These are phyloP conservation scores for Hedya salicella DNA, from an alignment of 2,888 invertebrate genomes.

Conservation along the genomic window DNA sequence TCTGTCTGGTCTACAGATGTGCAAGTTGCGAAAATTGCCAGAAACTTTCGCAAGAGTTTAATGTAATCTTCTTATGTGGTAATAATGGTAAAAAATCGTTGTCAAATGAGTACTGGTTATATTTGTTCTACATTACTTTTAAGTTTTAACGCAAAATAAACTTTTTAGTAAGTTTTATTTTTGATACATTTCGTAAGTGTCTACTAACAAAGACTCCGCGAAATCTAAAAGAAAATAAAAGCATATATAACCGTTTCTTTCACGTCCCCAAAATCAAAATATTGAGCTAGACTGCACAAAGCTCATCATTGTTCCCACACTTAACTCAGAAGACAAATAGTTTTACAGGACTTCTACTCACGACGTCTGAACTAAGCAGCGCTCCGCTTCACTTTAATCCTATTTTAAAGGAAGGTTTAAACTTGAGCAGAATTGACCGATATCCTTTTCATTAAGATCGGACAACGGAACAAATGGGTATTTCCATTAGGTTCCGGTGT, in stretches of 20 bases:
- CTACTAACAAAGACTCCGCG: conserved; percentile 4
- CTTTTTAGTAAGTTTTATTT: too few species aligned
- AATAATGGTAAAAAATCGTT: too few species aligned
- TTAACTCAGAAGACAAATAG: conserved; percentile 35
- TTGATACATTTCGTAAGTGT: not conserved
- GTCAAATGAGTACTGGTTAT: too few species aligned
- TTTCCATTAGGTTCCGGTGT: conserved; percentile 53
- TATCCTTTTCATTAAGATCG: conserved; percentile 56
- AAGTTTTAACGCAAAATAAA: too few species aligned
- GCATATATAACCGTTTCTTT: not conserved
- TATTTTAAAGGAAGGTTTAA: conserved; percentile 49
- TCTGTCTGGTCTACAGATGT: too few species aligned
- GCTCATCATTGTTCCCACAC: conserved; percentile 32
- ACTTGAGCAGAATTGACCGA: conserved; percentile 49
- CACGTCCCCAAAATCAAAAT: conserved; percentile 15
- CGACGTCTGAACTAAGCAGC: conserved; percentile 29
- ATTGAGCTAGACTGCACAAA: conserved; percentile 24
- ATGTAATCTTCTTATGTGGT: too few species aligned
- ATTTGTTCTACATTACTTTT: too few species aligned
- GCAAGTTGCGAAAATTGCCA: too few species aligned
- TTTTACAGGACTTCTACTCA: conserved; percentile 31
- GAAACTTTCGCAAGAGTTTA: too few species aligned
- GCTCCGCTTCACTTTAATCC: conserved; percentile 40
- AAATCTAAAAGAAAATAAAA: conserved; percentile 12
- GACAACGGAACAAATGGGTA: conserved; percentile 54